Base-by-base conservation (phyloP, 2,113 vertebrate species). In the Andinoacara biseriatus region DNA sequence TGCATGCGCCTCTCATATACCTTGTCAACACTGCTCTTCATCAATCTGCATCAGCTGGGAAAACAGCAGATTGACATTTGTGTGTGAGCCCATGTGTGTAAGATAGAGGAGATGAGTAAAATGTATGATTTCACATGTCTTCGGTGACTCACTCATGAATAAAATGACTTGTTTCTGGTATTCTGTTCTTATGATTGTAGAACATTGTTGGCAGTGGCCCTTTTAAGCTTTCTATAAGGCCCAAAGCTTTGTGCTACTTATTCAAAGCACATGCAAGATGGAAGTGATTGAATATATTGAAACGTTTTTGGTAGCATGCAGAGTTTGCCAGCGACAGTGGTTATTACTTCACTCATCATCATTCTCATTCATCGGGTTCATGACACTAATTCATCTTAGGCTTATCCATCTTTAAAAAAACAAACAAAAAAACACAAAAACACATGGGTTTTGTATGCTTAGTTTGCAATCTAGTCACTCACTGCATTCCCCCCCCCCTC, bases 1-100 rank as follows among this genome's bases (percentile, higher is more conserved):
- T 93, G 80, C 78, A 92, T 91, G 89, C 90, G 75, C 74, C 75
- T 83, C 86, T 90, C 58, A 54, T 87, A 67, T 35, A 83, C 75
- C 83, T 58, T 76, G 82, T 90, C 86, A 58, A 38, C 83, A 61
- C 24, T 3, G 33, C 74, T 89, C 69, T 22, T 49, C 72, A 74
- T 89, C 90, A 81, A 54, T 90, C 87, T 87, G 83, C 33, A 86
- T 86, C 80, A 87, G 74, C 76, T 76, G 78, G 76, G 35, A 69
- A 40, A 79, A 87, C 82, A 56, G 59, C 46, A 82, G 61, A 80
- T 80, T 83, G 83, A 85, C 79, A 76, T 80, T 33, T 46, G 58
- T 77, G 38, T 84, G 79, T 74, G 18, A 24, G 62, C 24, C 7
- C 18, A 9, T 46, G 65, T 74, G 72, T 80, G 54, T 40, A 20